phyloP scores from a whole-genome alignment of 1,140 invertebrate species.

The Cydia fagiglandana region DNA sequence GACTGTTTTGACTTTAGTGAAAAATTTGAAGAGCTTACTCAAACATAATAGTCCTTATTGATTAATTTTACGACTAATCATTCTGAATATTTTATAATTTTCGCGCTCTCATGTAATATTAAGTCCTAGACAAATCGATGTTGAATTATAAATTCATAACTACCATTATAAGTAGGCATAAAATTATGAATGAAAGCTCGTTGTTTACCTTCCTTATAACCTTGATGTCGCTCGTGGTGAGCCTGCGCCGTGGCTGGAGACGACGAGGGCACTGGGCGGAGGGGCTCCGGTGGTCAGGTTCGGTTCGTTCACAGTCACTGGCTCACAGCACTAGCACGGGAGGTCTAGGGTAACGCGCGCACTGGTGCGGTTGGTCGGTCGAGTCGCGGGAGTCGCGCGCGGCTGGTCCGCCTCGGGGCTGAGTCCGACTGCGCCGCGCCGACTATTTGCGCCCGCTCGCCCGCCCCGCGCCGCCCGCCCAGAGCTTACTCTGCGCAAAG shows the following conservation, averaged over 20 bases:
- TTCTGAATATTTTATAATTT: not conserved
- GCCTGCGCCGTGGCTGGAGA: conserved; percentile 8
- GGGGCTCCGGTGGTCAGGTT: not conserved
- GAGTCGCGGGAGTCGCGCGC: conserved; percentile 49
- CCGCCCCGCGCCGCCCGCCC: conserved; percentile 63
- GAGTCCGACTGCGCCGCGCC: conserved; percentile 61
- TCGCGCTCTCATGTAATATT: not conserved
- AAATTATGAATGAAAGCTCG: conserved; percentile 54
- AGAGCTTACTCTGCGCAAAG: conserved; percentile 73
- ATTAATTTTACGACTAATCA: not conserved
- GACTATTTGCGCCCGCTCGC: conserved; percentile 68
- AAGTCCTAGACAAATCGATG: conserved; percentile 1
- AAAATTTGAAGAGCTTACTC: not conserved
- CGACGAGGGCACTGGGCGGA: not conserved
- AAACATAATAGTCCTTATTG: conserved; percentile 1
- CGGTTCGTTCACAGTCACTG: conserved; percentile 23
- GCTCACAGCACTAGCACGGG: conserved; percentile 7
- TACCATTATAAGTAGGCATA: conserved; percentile 12
- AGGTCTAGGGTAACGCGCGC: conserved; percentile 25
- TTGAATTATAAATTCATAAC: conserved; percentile 9
- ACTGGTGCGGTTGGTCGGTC: conserved; percentile 36
- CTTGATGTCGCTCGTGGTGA: conserved; percentile 52
- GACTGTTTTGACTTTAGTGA: not conserved
- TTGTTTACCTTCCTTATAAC: conserved; percentile 70
- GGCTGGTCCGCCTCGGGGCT: conserved; percentile 34